Evolutionary conservation across 2,797 vertebrate genomes (phyloP).

Genomic region (Onychomys leucogaster): DNA sequence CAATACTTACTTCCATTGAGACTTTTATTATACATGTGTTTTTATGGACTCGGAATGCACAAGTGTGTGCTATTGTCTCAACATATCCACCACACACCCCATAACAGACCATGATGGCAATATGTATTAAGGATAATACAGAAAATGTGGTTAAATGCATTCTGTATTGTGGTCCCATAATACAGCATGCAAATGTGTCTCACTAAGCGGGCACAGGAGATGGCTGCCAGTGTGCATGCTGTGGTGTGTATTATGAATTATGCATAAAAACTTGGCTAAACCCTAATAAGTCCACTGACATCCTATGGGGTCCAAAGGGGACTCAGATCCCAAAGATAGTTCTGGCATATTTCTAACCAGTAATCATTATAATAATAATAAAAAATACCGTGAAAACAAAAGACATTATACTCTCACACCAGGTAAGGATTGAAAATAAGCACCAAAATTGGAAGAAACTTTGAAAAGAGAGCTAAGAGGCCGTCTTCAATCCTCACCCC

Average conservation of each 20-base stretch:
- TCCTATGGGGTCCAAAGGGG: conserved; percentile 88
- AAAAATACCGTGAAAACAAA: conserved; percentile 84
- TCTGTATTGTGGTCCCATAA: conserved; percentile 88
- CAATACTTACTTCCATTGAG: conserved; percentile 86
- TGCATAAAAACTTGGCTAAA: conserved; percentile 89
- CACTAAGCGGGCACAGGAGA: conserved; percentile 89
- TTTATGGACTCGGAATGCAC: conserved; percentile 84
- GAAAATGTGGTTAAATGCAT: conserved; percentile 87
- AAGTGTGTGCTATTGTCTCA: conserved; percentile 87
- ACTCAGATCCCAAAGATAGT: conserved; percentile 86
- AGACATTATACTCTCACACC: conserved; percentile 77
- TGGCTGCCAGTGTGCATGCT: conserved; percentile 86
- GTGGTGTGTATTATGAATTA: conserved; percentile 91
- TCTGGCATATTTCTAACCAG: conserved; percentile 73
- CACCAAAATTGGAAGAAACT: conserved; percentile 70
- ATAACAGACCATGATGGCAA: conserved; percentile 84
- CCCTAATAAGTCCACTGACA: conserved; percentile 89
- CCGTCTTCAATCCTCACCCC: conserved; percentile 62
- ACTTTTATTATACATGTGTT: conserved; percentile 85
- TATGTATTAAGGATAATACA: conserved; percentile 86
- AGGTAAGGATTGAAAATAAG: conserved; percentile 74
- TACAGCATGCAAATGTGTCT: conserved; percentile 89
- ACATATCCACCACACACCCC: conserved; percentile 82
- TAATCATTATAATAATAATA: conserved; percentile 73
- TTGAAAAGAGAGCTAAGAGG: conserved; percentile 75